A percentile compares a stretch with the other conserved stretches of the same genome.
phyloP scores from a whole-genome alignment of 64 coral and sea anemone genomes.

The Astreopora myriophthalma region DNA sequence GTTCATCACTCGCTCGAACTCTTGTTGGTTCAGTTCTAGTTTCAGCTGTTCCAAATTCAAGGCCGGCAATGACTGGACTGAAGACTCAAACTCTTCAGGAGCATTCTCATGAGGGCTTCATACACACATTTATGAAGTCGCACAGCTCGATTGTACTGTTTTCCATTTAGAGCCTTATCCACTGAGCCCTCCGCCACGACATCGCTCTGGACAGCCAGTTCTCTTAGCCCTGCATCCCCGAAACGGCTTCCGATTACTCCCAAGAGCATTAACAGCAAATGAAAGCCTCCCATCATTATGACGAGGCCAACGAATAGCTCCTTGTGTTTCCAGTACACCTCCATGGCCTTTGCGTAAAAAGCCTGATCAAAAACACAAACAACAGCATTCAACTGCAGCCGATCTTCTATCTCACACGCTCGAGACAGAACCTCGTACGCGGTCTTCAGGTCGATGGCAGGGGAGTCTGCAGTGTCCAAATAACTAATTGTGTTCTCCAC shows the following conservation, averaged over 20 bases:
- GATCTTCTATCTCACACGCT: conserved; percentile 66
- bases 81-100: conserved; percentile 33
- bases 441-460: conserved; percentile 73
- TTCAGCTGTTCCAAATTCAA: conserved; percentile 20
- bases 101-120: too few relatives aligned
- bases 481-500: conserved; percentile 47
- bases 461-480: conserved; percentile 56
- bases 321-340: too few relatives aligned
- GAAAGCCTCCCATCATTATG: too few relatives aligned
- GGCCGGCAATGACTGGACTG: not conserved
- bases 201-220: not conserved
- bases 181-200: conserved; percentile 56
- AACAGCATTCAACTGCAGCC: not conserved
- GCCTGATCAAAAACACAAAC: too few relatives aligned
- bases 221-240: conserved; percentile 2
- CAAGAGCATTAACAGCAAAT: too few relatives aligned
- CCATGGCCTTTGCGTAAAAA: too few relatives aligned
- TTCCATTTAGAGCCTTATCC: conserved; percentile 7
- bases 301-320: too few relatives aligned
- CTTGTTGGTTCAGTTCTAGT: conserved; percentile 19
- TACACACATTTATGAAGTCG: too few relatives aligned
- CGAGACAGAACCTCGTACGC: conserved; percentile 59
- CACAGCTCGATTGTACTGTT: conserved; percentile 26
- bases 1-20: not conserved
- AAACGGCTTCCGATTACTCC: not conserved